Conservation (phyloP, 1,140 invertebrate genomes). For the Drosophila nebulosa region DNA sequence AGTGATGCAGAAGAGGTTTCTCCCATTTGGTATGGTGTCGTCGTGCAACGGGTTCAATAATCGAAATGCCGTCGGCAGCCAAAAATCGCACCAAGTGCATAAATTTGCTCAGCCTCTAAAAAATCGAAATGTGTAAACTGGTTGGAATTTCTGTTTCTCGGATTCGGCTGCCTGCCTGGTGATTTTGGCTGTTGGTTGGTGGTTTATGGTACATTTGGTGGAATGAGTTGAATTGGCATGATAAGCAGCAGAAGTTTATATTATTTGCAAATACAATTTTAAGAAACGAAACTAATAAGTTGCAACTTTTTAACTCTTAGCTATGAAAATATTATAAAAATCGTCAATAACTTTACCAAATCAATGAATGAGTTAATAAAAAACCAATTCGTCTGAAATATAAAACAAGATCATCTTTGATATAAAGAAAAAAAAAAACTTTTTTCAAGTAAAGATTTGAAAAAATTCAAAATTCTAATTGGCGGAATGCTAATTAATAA, state of each 20-base stretch:
- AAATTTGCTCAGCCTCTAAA: slow-evolving; percentile 38
- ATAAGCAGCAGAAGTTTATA: background rate
- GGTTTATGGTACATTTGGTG: background rate
- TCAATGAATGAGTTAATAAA: too few relatives aligned
- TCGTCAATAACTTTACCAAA: too few relatives aligned
- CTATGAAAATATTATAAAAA: background rate
- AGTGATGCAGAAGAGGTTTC: slow-evolving; percentile 26
- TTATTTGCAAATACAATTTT: background rate
- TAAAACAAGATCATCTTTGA: too few relatives aligned
- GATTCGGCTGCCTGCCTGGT: background rate
- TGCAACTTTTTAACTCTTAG: background rate
- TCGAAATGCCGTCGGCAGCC: slow-evolving; percentile 53
- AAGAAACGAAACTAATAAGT: too few relatives aligned
- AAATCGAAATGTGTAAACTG: slow-evolving; percentile 36
- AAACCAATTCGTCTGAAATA: too few relatives aligned
- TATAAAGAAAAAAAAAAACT: too few relatives aligned
- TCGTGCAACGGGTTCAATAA: slow-evolving; percentile 58
- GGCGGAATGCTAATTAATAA: too few relatives aligned
- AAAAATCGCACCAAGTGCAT: slow-evolving; percentile 63
- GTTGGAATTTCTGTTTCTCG: slow-evolving; percentile 1
- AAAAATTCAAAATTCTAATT: too few relatives aligned
- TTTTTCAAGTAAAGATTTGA: too few relatives aligned
- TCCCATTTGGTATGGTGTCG: slow-evolving; percentile 24
- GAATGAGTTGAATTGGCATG: background rate
- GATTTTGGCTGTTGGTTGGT: background rate